phyloP scores from a whole-genome alignment of 2,113 vertebrate genomes.

The Thamnophis sirtalis region DNA sequence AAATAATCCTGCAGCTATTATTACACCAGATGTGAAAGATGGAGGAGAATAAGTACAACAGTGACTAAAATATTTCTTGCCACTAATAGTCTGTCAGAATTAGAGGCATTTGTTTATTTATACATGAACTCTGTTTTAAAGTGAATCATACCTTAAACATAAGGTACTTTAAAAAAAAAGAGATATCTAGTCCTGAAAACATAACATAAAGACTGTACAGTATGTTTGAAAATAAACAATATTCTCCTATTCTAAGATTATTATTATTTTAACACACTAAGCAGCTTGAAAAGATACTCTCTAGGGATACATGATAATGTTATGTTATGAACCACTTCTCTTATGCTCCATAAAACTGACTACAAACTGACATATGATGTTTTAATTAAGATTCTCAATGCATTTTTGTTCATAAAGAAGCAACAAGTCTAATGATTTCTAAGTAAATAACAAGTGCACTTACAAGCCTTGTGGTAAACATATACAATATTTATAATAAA shows the following conservation, averaged over 20 bases:
- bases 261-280: conserved; percentile 11
- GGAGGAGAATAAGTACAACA: neutral
- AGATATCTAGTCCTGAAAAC: neutral
- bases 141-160: neutral
- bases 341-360: conserved; percentile 4
- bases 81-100: neutral
- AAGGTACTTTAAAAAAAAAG: neutral
- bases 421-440: neutral
- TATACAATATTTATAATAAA: neutral
- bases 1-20: neutral
- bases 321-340: neutral
- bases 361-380: neutral
- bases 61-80: neutral
- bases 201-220: neutral
- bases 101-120: neutral
- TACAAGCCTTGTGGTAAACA: neutral
- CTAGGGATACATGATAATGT: neutral
- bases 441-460: neutral
- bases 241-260: neutral
- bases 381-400: neutral
- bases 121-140: neutral
- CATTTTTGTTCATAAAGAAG: neutral
- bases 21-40: neutral
- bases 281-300: neutral
- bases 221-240: neutral